Evolutionary conservation across 2,113 vertebrate genomes (phyloP).

Genomic region (Ovis aries): ARS-UI_Ramb_v3.0 NC_056055.1:3324001-3324500

Average conservation of each 20-base stretch:
- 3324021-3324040: neutral
- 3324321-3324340: fast-evolving
- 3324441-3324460: neutral
- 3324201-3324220: neutral
- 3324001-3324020: neutral
- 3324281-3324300: neutral
- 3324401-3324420: neutral
- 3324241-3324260: neutral
- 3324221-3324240: neutral
- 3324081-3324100: neutral
- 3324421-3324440: fast-evolving
- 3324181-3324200: neutral
- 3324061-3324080: neutral
- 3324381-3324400: fast-evolving
- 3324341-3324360: neutral
- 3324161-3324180: neutral
- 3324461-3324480: neutral
- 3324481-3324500: neutral
- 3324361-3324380: neutral
- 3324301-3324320: neutral
- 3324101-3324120: neutral
- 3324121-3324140: neutral
- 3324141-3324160: neutral
- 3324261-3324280: neutral
- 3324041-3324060: neutral